A percentile compares a stretch with the other conserved stretches of the same genome.
These are phyloP conservation scores for Dryococelus australis DNA, from an alignment of 2,888 invertebrate genomes.

Conservation along the genomic window DNA sequence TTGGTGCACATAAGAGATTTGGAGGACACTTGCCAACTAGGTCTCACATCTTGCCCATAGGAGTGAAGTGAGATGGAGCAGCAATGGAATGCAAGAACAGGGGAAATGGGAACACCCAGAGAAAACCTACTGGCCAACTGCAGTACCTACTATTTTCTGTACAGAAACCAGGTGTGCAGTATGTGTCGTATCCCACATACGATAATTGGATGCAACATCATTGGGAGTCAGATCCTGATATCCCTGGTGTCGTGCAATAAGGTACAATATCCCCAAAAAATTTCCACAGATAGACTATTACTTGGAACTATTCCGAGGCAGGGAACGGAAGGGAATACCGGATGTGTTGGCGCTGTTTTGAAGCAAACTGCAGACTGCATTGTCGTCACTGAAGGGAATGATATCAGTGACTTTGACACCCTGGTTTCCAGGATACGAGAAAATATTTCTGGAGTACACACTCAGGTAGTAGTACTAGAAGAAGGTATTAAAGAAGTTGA, in stretches of 20 bases:
- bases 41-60: too few relatives aligned
- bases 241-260: background rate
- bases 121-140: too few relatives aligned
- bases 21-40: too few relatives aligned
- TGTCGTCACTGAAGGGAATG: background rate
- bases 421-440: background rate
- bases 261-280: background rate
- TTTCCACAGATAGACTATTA: background rate
- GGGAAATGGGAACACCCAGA: too few relatives aligned
- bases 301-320: background rate
- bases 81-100: too few relatives aligned
- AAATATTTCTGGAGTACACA: constrained; percentile 1
- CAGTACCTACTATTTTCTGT: too few relatives aligned
- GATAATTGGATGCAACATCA: too few relatives aligned
- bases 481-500: background rate
- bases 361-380: background rate
- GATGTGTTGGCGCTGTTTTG: constrained; percentile 6
- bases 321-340: background rate
- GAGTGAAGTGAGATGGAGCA: too few relatives aligned
- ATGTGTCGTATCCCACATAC: too few relatives aligned
- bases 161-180: too few relatives aligned
- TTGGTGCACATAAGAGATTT: too few relatives aligned
- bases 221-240: too few relatives aligned
- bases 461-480: background rate
- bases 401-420: background rate